These are phyloP conservation scores for Acanthornis magna DNA, from an alignment of 2,797 vertebrate genomes.

Conservation along the genomic window DNA sequence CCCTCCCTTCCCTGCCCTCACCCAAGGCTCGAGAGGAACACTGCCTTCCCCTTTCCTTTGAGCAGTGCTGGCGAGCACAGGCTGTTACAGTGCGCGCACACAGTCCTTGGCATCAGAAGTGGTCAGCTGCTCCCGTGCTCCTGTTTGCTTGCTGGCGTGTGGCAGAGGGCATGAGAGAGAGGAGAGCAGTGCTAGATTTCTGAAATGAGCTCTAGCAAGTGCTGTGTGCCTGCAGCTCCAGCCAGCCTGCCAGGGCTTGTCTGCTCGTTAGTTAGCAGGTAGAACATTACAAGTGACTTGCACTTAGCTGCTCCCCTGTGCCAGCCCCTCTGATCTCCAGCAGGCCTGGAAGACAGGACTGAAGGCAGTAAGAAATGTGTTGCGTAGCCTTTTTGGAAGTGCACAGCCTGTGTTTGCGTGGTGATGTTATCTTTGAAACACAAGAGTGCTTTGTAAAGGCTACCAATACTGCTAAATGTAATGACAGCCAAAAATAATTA, in stretches of 20 bases:
- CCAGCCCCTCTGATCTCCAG: neutral
- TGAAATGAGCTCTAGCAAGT: neutral
- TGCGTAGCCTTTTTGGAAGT: neutral
- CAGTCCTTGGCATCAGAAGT: neutral
- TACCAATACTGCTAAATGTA: neutral
- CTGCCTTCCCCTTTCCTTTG: neutral
- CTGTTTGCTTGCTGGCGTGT: neutral
- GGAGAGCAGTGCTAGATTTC: neutral
- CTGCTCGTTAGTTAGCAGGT: constrained; percentile 10
- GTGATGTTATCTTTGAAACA: neutral
- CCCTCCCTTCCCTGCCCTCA: neutral
- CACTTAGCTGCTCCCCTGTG: neutral
- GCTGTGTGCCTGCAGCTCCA: neutral
- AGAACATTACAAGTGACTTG: constrained; percentile 9
- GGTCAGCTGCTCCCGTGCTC: constrained; percentile 24
- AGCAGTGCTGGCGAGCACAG: neutral
- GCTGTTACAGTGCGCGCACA: neutral
- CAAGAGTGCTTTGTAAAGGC: neutral
- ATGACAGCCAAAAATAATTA: neutral
- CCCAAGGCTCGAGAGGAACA: neutral
- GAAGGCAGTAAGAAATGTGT: neutral
- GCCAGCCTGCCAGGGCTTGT: neutral
- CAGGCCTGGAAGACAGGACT: neutral
- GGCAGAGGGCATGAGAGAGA: neutral
- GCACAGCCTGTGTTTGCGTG: neutral